phyloP scores from a whole-genome alignment of 2,888 invertebrate species.

The Cryptophagus acutangulus region DNA sequence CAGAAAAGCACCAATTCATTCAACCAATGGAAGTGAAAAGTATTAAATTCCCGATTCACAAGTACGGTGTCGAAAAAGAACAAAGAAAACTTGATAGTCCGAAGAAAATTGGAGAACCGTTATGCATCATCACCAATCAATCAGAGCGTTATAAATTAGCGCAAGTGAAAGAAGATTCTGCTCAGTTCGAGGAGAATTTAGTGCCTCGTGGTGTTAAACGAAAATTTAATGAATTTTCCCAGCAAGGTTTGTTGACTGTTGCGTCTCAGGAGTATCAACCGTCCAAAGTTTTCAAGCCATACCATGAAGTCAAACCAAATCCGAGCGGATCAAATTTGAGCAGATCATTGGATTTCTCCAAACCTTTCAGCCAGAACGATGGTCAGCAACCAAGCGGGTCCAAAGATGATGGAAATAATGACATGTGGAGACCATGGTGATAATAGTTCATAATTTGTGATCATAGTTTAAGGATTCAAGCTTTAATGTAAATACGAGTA shows the following conservation, averaged over 20 bases:
- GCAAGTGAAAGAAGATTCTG: conserved; percentile 39
- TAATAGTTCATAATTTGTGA: conserved; percentile 20
- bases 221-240: conserved; percentile 29
- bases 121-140: conserved; percentile 45
- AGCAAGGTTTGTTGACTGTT: conserved; percentile 31
- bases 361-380: neutral
- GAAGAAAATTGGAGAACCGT: conserved; percentile 38
- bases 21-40: conserved; percentile 37
- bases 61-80: conserved; percentile 24
- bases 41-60: conserved; percentile 42
- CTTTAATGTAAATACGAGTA: no score
- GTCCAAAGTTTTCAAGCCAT: neutral
- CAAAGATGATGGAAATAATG: conserved; percentile 32
- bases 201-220: conserved; percentile 36
- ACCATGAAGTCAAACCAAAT: neutral
- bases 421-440: conserved; percentile 49
- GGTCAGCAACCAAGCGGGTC: conserved; percentile 2
- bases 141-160: conserved; percentile 43
- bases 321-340: conserved; percentile 6
- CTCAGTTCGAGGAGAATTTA: conserved; percentile 40
- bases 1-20: conserved; percentile 15
- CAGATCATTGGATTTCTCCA: neutral
- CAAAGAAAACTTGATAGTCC: conserved; percentile 24
- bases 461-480: conserved; percentile 21
- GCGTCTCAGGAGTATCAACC: conserved; percentile 20